phyloP scores from a whole-genome alignment of 1,140 invertebrate genomes.

The Dufourea novaeangliae region DNA sequence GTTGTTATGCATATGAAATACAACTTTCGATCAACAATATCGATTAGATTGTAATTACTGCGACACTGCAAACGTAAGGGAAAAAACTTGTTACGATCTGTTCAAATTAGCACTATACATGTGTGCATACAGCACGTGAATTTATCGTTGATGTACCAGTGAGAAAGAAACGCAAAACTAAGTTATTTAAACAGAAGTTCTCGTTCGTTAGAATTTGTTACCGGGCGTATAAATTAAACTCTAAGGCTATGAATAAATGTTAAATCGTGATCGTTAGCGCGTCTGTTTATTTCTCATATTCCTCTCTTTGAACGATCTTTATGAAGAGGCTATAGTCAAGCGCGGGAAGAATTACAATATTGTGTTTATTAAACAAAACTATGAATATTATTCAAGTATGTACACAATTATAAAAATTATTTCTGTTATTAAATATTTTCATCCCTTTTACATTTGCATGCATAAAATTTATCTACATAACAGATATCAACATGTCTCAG shows the following conservation, averaged over 20 bases:
- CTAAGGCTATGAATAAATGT: slow-evolving; percentile 60
- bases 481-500: slow-evolving; percentile 1
- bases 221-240: slow-evolving; percentile 52
- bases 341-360: slow-evolving; percentile 23
- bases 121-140: background rate
- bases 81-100: background rate
- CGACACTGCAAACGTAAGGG: slow-evolving; percentile 9
- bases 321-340: background rate
- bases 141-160: background rate
- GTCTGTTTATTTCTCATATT: slow-evolving; percentile 21
- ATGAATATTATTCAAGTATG: slow-evolving; percentile 59
- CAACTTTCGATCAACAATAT: slow-evolving; percentile 35
- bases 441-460: background rate
- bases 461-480: slow-evolving; percentile 19
- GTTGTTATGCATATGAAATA: slow-evolving; percentile 45
- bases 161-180: slow-evolving; percentile 24
- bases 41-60: slow-evolving; percentile 58
- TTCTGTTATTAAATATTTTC: slow-evolving; percentile 27
- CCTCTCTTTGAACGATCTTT: background rate
- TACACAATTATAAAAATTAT: slow-evolving; percentile 67
- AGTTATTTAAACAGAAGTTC: slow-evolving; percentile 31
- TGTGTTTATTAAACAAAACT: slow-evolving; percentile 54
- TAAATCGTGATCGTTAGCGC: slow-evolving; percentile 62
- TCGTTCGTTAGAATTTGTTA: slow-evolving; percentile 56
- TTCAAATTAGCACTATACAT: slow-evolving; percentile 1